Evolutionary conservation across 2,888 invertebrate species (phyloP).

Genomic region (Watsonalla binaria): DNA sequence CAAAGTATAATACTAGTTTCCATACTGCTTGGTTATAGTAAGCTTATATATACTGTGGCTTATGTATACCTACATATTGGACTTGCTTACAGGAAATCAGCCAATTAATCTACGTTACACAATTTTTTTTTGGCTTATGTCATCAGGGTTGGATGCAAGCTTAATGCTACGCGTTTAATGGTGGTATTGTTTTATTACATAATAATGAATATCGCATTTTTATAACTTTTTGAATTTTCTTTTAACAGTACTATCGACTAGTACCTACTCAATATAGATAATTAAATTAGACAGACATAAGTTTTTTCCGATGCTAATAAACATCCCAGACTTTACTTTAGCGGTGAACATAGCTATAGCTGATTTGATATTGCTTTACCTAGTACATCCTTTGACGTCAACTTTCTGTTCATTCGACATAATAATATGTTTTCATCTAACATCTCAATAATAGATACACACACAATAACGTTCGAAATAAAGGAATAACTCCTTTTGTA

Average conservation of each 20-base stretch:
- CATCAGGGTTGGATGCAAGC: background rate
- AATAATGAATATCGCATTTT: background rate
- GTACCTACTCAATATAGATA: too few relatives aligned
- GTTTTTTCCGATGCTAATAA: too few relatives aligned
- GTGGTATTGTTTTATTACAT: background rate
- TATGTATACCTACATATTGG: slow-evolving; percentile 3
- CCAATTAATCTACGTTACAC: slow-evolving; percentile 6
- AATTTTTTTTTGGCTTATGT: slow-evolving; percentile 18
- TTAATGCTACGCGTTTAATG: background rate
- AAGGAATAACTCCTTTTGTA: background rate
- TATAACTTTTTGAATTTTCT: too few relatives aligned
- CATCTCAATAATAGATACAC: background rate
- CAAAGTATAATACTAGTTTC: too few relatives aligned
- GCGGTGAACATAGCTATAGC: too few relatives aligned
- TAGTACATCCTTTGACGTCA: background rate
- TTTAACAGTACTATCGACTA: too few relatives aligned
- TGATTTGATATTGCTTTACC: too few relatives aligned
- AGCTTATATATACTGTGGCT: slow-evolving; percentile 1
- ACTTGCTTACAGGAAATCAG: slow-evolving; percentile 18
- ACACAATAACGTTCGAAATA: background rate
- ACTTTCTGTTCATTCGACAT: too few relatives aligned
- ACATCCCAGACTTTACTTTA: too few relatives aligned
- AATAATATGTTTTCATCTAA: background rate
- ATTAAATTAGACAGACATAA: too few relatives aligned
- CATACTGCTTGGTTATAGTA: too few relatives aligned